Conservation (phyloP, 2,113 vertebrate genomes). For the Heterocephalus glaber region DNA sequence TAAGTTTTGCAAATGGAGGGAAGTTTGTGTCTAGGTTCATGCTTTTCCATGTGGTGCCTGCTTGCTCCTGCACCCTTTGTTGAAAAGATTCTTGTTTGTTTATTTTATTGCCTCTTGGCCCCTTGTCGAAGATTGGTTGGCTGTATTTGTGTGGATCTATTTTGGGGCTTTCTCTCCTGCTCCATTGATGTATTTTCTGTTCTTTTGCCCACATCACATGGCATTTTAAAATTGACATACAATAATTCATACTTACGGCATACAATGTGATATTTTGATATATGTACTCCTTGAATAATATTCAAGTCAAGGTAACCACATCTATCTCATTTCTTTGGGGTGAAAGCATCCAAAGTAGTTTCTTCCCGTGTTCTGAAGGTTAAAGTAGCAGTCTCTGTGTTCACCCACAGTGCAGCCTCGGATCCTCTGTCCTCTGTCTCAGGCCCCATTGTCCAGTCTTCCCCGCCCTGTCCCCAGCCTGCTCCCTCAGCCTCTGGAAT, state of each 20-base stretch:
- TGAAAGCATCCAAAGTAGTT: not conserved
- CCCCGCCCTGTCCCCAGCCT: no score
- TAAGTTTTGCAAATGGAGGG: not conserved
- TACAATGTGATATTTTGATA: not conserved
- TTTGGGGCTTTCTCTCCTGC: not conserved
- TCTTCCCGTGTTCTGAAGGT: not conserved
- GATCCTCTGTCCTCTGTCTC: not conserved
- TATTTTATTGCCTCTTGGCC: not conserved
- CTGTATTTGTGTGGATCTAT: not conserved
- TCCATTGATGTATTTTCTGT: not conserved
- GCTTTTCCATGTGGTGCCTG: not conserved
- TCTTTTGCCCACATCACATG: not conserved
- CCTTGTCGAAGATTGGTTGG: no score
- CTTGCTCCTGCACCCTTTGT: not conserved
- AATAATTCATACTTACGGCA: no score
- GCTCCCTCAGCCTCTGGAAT: no score
- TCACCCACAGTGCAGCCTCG: not conserved
- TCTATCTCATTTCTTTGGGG: not conserved
- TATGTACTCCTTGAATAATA: not conserved
- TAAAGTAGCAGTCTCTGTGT: not conserved
- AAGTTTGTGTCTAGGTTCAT: not conserved
- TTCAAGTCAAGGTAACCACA: no score
- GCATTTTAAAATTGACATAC: not conserved
- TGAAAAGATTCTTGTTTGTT: not conserved
- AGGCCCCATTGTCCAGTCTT: no score